A percentile compares a stretch with the other conserved stretches of the same genome.
Conservation (phyloP, 2,113 vertebrate species). For the Motacilla tschutschensis region DNA sequence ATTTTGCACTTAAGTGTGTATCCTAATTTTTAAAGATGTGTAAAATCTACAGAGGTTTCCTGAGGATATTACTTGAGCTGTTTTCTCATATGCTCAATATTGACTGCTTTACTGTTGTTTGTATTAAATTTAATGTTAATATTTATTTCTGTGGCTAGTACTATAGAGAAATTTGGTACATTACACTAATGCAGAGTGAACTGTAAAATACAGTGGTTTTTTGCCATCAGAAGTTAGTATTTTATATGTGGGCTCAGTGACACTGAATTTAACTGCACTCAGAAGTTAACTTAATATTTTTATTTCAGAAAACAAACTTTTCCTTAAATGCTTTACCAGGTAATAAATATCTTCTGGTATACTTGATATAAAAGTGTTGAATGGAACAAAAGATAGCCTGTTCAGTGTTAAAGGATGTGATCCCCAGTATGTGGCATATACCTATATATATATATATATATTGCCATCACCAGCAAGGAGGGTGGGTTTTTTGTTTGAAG, state of each 20-base stretch:
- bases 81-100: background rate
- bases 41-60: conserved; percentile 50
- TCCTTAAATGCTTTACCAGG: background rate
- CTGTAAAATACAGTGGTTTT: background rate
- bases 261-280: background rate
- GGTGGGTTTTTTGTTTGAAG: background rate
- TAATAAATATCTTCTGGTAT: background rate
- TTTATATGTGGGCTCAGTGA: background rate
- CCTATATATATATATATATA: background rate
- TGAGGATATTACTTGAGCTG: conserved; percentile 51
- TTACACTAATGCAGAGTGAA: background rate
- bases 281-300: background rate
- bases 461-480: background rate
- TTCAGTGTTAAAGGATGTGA: background rate
- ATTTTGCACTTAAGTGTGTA: conserved; percentile 15
- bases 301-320: background rate
- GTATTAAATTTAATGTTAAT: background rate
- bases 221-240: background rate
- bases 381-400: background rate
- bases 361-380: background rate
- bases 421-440: background rate
- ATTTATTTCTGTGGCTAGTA: background rate
- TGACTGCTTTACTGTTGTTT: background rate
- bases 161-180: background rate
- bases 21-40: conserved; percentile 65